phyloP scores from a whole-genome alignment of 2,113 vertebrate genomes.

The Takifugu flavidus region DNA sequence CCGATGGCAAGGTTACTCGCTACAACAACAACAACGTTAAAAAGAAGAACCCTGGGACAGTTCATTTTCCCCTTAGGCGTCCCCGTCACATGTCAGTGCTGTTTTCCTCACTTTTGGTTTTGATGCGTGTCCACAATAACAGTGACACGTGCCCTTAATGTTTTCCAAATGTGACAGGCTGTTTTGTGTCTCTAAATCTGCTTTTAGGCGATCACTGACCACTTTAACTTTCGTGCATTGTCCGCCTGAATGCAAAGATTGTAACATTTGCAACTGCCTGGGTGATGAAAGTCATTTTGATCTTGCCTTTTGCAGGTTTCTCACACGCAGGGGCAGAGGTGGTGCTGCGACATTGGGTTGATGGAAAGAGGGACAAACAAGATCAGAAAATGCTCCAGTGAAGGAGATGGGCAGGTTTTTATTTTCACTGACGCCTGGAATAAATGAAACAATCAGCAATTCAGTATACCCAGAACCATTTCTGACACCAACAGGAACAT shows the following conservation, averaged over 20 bases:
- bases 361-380: too few relatives aligned
- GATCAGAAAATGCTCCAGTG: too few relatives aligned
- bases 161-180: not conserved
- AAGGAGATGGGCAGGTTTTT: too few relatives aligned
- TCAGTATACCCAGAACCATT: too few relatives aligned
- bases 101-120: not conserved
- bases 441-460: too few relatives aligned
- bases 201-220: slow-evolving; percentile 17
- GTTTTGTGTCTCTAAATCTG: slow-evolving; percentile 26
- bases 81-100: too few relatives aligned
- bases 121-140: not conserved
- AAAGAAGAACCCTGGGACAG: too few relatives aligned
- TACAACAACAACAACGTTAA: not conserved
- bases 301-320: slow-evolving; percentile 52
- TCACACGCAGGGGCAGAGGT: not conserved
- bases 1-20: slow-evolving; percentile 25
- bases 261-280: slow-evolving; percentile 43
- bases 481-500: too few relatives aligned
- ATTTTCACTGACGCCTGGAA: too few relatives aligned
- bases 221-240: not conserved
- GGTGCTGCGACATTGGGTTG: not conserved
- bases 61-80: too few relatives aligned
- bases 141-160: not conserved
- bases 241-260: slow-evolving; percentile 22
- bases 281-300: slow-evolving; percentile 60